Percentiles rank a stretch among this genome's conserved stretches.
phyloP scores from a whole-genome alignment of 2,888 invertebrate genomes.

The Petrophora chlorosata region DNA sequence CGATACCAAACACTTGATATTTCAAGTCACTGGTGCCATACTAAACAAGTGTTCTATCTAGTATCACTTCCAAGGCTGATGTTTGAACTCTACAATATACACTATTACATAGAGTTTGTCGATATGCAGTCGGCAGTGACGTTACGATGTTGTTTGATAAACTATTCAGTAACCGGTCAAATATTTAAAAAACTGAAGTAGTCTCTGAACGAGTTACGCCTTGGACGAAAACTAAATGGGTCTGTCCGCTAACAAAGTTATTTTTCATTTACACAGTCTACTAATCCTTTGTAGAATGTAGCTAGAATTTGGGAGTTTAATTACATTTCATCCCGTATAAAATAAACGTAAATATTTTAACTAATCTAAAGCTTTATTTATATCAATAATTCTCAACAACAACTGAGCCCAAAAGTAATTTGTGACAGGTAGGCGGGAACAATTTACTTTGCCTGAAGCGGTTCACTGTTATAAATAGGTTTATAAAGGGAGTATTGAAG shows the following conservation, averaged over 20 bases:
- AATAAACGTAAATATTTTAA: conserved; percentile 11
- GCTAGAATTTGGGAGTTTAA: conserved; percentile 2
- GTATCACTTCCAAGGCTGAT: too few relatives aligned
- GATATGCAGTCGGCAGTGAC: conserved; percentile 12
- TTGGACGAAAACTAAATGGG: too few relatives aligned
- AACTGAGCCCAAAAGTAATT: conserved; percentile 20
- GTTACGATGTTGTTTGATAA: not conserved
- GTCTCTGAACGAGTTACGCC: too few relatives aligned
- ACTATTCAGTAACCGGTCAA: too few relatives aligned
- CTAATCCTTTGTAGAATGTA: not conserved
- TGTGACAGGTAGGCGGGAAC: conserved; percentile 18
- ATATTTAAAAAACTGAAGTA: not conserved
- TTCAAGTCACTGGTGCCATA: too few relatives aligned
- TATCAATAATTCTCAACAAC: conserved; percentile 15
- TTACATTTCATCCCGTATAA: not conserved
- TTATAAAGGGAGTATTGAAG: conserved; percentile 17
- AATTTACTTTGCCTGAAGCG: conserved; percentile 12
- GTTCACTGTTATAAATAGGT: conserved; percentile 12
- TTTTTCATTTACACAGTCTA: too few relatives aligned
- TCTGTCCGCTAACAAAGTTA: too few relatives aligned
- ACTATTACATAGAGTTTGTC: too few relatives aligned
- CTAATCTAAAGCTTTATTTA: conserved; percentile 5
- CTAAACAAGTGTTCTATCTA: too few relatives aligned
- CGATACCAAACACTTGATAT: too few relatives aligned
- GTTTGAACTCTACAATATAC: too few relatives aligned